Evolutionary conservation across 2,797 vertebrate species (phyloP).

Genomic region (Chelon auratus): DNA sequence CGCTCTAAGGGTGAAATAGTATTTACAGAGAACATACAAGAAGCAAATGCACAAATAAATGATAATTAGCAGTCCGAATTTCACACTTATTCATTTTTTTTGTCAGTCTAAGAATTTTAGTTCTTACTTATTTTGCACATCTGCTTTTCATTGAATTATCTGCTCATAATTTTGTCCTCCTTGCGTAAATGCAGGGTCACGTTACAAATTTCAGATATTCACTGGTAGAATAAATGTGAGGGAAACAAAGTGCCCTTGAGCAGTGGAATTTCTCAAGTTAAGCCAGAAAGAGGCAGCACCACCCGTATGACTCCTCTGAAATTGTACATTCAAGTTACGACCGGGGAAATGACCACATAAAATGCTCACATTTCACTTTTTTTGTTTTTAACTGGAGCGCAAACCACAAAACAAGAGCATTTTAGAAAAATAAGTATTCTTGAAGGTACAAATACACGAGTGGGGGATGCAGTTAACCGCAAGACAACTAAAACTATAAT

Average conservation of each 20-base stretch:
- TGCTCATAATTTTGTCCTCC: conserved; percentile 5
- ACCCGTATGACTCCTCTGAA: conserved; percentile 11
- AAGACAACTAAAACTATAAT: too few species aligned
- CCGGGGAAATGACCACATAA: conserved; percentile 12
- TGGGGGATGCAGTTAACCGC: background rate
- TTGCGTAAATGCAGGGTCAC: conserved; percentile 6
- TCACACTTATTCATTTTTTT: too few species aligned
- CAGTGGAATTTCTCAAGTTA: conserved; percentile 20
- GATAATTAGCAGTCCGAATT: too few species aligned
- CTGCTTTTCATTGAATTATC: background rate
- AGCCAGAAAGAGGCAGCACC: conserved; percentile 29
- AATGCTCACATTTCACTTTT: conserved; percentile 9
- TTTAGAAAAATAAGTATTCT: conserved; percentile 3
- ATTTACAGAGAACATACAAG: background rate
- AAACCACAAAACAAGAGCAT: conserved; percentile 5
- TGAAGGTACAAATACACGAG: background rate
- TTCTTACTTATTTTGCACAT: background rate
- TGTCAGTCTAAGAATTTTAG: too few species aligned
- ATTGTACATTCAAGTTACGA: conserved; percentile 21
- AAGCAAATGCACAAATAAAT: too few species aligned
- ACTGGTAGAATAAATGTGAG: conserved; percentile 19
- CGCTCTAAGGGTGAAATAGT: too few species aligned
- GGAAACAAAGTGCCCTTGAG: conserved; percentile 35
- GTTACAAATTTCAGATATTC: conserved; percentile 16
- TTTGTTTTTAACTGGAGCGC: background rate